phyloP scores from a whole-genome alignment of 2,888 invertebrate species.

The Nasonovia ribisnigri region DNA sequence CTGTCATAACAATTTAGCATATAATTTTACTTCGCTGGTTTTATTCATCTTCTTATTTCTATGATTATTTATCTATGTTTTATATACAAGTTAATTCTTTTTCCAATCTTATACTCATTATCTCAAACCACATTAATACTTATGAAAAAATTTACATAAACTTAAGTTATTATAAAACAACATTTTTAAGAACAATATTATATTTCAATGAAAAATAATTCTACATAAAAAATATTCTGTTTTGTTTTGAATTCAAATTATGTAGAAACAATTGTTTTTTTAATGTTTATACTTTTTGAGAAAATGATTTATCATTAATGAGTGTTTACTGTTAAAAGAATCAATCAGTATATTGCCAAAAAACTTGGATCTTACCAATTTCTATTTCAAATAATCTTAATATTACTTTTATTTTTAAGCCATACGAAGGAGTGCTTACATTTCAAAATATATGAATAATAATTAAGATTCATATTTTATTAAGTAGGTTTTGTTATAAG shows the following conservation, averaged over 20 bases:
- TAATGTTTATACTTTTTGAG: neutral
- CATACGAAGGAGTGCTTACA: neutral
- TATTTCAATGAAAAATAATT: neutral
- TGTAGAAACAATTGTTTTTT: neutral
- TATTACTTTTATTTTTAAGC: neutral
- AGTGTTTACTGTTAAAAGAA: neutral
- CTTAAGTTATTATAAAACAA: neutral
- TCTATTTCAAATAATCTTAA: neutral
- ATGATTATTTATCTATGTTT: neutral
- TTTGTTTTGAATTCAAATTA: neutral
- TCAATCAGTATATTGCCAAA: neutral
- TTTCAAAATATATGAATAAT: neutral
- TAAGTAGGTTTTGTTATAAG: neutral
- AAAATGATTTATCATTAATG: neutral
- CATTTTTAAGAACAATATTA: too few relatives aligned
- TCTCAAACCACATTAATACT: neutral
- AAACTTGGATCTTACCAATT: neutral
- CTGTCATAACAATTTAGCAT: constrained; percentile 37
- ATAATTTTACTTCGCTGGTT: constrained; percentile 6
- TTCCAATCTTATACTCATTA: neutral
- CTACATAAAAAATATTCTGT: neutral
- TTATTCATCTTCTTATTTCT: constrained; percentile 5
- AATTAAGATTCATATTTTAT: neutral
- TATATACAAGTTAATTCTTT: neutral
- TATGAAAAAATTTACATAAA: neutral